Conservation (phyloP, 2,888 invertebrate genomes). For the Thalpophila matura region DNA sequence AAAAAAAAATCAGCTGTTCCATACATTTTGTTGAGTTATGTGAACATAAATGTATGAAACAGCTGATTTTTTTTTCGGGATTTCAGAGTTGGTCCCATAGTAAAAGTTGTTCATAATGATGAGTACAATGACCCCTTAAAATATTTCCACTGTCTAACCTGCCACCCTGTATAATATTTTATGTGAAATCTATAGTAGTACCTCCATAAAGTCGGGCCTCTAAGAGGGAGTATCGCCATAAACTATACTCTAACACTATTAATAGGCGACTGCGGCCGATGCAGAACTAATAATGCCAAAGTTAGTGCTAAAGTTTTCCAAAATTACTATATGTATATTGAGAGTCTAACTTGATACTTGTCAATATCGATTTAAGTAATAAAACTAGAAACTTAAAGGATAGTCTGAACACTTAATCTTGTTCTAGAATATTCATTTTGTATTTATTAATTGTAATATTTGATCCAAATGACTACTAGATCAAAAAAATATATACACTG, state of each 20-base stretch:
- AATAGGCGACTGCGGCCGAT: slow-evolving; percentile 28
- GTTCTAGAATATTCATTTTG: slow-evolving; percentile 9
- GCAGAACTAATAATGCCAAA: slow-evolving; percentile 35
- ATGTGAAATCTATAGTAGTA: neutral
- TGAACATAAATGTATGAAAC: no score
- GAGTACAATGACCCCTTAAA: no score
- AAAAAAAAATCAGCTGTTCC: no score
- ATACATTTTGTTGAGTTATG: no score
- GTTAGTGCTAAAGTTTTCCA: slow-evolving; percentile 43
- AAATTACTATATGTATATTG: slow-evolving; percentile 29
- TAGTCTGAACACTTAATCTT: slow-evolving; percentile 16
- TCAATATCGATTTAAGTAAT: slow-evolving; percentile 40
- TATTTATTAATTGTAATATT: slow-evolving; percentile 7
- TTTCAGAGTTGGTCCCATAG: no score
- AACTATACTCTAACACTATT: slow-evolving; percentile 24
- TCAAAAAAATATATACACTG: neutral
- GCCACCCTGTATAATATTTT: no score
- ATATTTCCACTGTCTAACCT: no score
- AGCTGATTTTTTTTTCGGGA: no score
- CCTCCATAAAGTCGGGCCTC: slow-evolving; percentile 3
- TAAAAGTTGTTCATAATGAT: no score
- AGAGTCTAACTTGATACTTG: slow-evolving; percentile 32
- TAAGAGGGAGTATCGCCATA: slow-evolving; percentile 13
- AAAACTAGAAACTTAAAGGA: slow-evolving; percentile 24
- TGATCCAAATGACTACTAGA: neutral